Evolutionary conservation across 2,888 invertebrate genomes (phyloP).

Genomic region (Pristionchus fissidentatus): DNA sequence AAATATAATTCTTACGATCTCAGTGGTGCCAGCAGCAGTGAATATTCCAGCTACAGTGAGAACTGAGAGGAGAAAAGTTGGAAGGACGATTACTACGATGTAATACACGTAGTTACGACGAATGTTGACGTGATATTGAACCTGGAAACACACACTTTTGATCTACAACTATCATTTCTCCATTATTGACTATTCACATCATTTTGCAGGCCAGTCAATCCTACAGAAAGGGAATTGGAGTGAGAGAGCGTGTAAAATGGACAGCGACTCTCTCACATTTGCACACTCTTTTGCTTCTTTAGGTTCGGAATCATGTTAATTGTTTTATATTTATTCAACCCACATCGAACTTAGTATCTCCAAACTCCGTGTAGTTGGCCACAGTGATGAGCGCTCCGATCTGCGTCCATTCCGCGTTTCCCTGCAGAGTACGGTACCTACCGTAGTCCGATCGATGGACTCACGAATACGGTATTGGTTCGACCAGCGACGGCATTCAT

Average conservation of each 20-base stretch:
- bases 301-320: too few relatives aligned
- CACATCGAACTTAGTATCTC: slow-evolving; percentile 36
- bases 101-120: slow-evolving; percentile 42
- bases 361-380: not conserved
- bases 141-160: not conserved
- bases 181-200: not conserved
- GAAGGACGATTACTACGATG: slow-evolving; percentile 45
- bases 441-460: not conserved
- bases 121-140: slow-evolving; percentile 33
- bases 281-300: too few relatives aligned
- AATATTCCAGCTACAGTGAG: slow-evolving; percentile 43
- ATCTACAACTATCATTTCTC: not conserved
- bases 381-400: slow-evolving; percentile 24
- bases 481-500: slow-evolving; percentile 10
- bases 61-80: slow-evolving; percentile 36
- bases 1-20: slow-evolving; percentile 39
- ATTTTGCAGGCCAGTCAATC: not conserved
- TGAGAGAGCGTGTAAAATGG: too few relatives aligned
- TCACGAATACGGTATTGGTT: slow-evolving; percentile 33
- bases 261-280: too few relatives aligned
- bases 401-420: slow-evolving; percentile 27
- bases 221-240: too few relatives aligned
- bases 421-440: not conserved
- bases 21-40: slow-evolving; percentile 32
- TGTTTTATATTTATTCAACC: too few relatives aligned